Base-by-base conservation (phyloP, 2,888 invertebrate genomes). In the Microchrysa polita region DNA sequence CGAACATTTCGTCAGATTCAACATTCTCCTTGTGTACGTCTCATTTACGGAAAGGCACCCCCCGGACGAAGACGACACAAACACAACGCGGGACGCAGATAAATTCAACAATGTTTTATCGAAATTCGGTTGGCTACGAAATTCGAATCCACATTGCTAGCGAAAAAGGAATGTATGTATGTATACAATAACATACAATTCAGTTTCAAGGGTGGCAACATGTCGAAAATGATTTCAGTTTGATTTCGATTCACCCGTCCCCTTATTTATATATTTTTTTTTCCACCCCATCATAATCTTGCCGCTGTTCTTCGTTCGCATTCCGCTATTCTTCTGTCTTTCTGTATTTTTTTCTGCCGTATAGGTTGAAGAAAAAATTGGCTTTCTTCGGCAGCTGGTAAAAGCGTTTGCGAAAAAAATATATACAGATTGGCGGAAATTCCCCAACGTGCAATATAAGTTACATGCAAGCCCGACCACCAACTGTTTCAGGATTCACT, bases 221-320 rank as follows among this genome's bases (percentile, higher is more conserved):
- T 67, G 48, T 44, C 71, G 52, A 71, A 71, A 69, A 61, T 60
- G 69, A 71, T 74, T 74, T 71, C 71, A 63, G 61, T 71, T 55
- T 67, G 71, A 74, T 74, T 74, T 34, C 14, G 16, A 57, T 20
- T 59, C 40, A 44, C 63, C 12, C 42, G 7, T 42, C 16, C 40
- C 18, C 57, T 18, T 57, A 22, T 57, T 63, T 34, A 44, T 40
- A 63, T 5, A 10, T 63, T n/a, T n/a, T n/a, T n/a, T n/a, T n/a
- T n/a, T 44, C 63, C 16, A 63, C 42, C 40, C n/a, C 18, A 34
- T 34, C 27, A 14, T 44, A 7, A 34, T 42, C 23, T 57, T 57
- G 4, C 20, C 57, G 57, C 12, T 48, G 48, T 55, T 16, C 20
- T 22, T 55, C 10, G n/a, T 18, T n/a, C n/a, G n/a, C n/a, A n/a